Evolutionary conservation across 2,113 vertebrate species (phyloP).

Genomic region (Capricornis sumatraensis): DNA sequence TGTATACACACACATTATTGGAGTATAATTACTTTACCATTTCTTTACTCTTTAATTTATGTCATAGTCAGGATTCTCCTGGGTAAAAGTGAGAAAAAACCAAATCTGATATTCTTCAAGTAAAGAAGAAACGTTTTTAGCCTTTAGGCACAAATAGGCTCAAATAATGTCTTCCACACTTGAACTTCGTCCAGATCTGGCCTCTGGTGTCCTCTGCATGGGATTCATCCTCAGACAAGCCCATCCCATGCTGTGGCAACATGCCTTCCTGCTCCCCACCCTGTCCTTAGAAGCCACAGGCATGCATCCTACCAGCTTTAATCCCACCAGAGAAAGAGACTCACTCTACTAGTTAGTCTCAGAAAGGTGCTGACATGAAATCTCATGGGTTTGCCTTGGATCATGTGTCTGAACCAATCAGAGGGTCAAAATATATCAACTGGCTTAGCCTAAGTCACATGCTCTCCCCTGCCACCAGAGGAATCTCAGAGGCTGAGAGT

Average conservation of each 20-base stretch:
- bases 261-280: neutral
- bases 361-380: neutral
- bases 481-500: neutral
- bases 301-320: neutral
- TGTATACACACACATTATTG: neutral
- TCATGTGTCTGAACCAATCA: neutral
- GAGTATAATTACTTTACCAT: neutral
- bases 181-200: neutral
- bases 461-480: neutral
- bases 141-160: neutral
- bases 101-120: neutral
- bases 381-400: neutral
- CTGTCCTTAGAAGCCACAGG: neutral
- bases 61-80: neutral
- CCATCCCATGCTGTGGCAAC: accelerated
- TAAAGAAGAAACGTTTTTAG: neutral
- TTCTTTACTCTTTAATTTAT: neutral
- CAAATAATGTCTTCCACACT: neutral
- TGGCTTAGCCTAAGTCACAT: neutral
- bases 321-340: neutral
- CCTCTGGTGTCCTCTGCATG: neutral
- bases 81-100: neutral
- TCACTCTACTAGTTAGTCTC: neutral
- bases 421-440: neutral
- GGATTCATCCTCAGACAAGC: neutral